phyloP scores from a whole-genome alignment of 2,113 vertebrate genomes.

The Centropristis striata region DNA sequence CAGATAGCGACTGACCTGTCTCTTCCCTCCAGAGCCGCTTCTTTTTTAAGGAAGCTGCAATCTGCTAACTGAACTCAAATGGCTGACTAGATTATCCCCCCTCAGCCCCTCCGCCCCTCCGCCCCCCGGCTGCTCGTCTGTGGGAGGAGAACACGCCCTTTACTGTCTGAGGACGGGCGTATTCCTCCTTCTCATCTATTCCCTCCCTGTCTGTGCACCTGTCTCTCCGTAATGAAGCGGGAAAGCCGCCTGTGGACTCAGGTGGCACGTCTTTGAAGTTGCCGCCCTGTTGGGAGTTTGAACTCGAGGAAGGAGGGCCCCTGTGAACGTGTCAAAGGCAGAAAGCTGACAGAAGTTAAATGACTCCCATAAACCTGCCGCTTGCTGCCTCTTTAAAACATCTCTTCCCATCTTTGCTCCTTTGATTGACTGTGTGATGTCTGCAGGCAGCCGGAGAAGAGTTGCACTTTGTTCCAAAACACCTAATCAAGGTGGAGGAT shows the following conservation, averaged over 20 bases:
- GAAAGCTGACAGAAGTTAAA: constrained; percentile 64
- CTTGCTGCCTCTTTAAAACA: constrained; percentile 28
- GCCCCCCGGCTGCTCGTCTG: no score
- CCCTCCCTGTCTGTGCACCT: constrained; percentile 48
- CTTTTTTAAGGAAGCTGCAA: constrained; percentile 34
- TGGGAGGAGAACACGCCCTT: constrained; percentile 18
- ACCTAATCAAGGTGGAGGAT: constrained; percentile 53
- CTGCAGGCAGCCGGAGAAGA: constrained; percentile 13
- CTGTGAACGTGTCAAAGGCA: constrained; percentile 50
- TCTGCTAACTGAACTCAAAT: constrained; percentile 43
- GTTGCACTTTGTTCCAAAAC: constrained; percentile 22
- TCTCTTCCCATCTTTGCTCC: constrained; percentile 8
- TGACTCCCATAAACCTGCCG: constrained; percentile 32
- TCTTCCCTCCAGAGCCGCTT: constrained; percentile 40
- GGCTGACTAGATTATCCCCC: constrained; percentile 48
- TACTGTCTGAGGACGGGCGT: constrained; percentile 4
- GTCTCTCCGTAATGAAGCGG: constrained; percentile 69
- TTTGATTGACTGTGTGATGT: constrained; percentile 59
- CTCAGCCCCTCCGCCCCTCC: not conserved
- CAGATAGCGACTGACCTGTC: constrained; percentile 71
- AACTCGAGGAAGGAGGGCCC: constrained; percentile 23
- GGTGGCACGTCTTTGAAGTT: constrained; percentile 57
- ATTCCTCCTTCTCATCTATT: not conserved
- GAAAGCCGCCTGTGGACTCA: constrained; percentile 48
- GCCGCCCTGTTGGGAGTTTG: constrained; percentile 43